phyloP scores from a whole-genome alignment of 2,888 invertebrate species.

The Calameuta idolon region DNA sequence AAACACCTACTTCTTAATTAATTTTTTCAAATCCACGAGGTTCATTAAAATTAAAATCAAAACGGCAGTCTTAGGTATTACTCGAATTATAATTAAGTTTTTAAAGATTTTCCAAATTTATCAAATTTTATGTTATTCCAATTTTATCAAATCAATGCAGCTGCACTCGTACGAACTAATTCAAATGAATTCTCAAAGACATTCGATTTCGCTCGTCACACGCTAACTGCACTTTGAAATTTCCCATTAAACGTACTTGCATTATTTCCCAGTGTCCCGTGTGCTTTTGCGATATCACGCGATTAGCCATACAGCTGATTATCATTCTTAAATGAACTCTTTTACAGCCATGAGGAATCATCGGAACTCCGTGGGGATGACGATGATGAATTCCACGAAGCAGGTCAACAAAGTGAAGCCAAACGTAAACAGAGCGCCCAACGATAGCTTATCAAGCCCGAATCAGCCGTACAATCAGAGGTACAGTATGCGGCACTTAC shows the following conservation, averaged over 20 bases:
- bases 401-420: slow-evolving; percentile 93
- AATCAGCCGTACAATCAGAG: slow-evolving; percentile 77
- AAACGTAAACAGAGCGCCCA: slow-evolving; percentile 82
- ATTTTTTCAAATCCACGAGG: no score
- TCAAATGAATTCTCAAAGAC: no score
- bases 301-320: slow-evolving; percentile 25
- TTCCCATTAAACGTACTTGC: not conserved
- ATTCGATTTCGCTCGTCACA: no score
- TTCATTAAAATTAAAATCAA: no score
- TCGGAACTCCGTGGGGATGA: slow-evolving; percentile 78
- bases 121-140: no score
- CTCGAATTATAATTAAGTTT: no score
- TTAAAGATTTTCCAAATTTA: no score
- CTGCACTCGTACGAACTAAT: no score
- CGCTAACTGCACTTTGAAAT: no score
- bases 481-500: slow-evolving; percentile 51
- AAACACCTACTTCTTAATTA: no score
- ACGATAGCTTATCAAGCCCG: slow-evolving; percentile 78
- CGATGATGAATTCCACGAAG: slow-evolving; percentile 81
- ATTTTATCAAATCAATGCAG: no score
- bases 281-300: slow-evolving; percentile 33
- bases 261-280: not conserved
- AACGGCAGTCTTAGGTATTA: no score
- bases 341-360: slow-evolving; percentile 83
- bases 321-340: slow-evolving; percentile 23